Percentiles rank a stretch among this genome's conserved stretches.
Conservation (phyloP, 2,113 vertebrate genomes). For the Engystomops pustulosus region DNA sequence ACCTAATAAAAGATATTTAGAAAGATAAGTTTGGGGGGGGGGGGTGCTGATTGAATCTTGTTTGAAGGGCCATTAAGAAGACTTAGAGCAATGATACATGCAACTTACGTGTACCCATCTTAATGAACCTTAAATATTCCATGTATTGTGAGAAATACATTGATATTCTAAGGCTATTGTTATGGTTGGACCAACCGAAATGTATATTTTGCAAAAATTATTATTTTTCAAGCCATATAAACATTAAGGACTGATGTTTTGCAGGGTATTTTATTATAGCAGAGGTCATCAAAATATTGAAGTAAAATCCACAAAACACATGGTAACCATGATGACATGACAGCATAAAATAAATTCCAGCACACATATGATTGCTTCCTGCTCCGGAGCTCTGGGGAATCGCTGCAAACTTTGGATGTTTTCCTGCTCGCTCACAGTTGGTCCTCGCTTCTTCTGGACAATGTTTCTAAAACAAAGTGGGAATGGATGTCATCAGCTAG, state of each 20-base stretch:
- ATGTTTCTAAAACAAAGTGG: neutral
- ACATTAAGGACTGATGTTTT: slow-evolving; percentile 17
- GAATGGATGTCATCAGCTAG: neutral
- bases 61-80: too few relatives aligned
- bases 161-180: too few relatives aligned
- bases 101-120: too few relatives aligned
- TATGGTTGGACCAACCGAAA: neutral
- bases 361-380: neutral
- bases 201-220: neutral
- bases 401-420: neutral
- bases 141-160: too few relatives aligned
- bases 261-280: slow-evolving; percentile 12
- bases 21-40: too few relatives aligned
- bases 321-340: slow-evolving; percentile 38
- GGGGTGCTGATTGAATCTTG: too few relatives aligned
- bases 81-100: too few relatives aligned
- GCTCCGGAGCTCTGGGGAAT: neutral
- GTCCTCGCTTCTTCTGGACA: neutral
- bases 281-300: slow-evolving; percentile 43
- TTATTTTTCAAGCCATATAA: neutral
- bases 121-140: too few relatives aligned
- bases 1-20: too few relatives aligned
- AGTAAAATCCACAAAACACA: slow-evolving; percentile 16
- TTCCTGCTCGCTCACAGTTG: neutral
- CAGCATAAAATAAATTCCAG: slow-evolving; percentile 32